Conservation (phyloP, 30 jellyfish, hydroid and myxozoan species). For the Pseudorhiza aurosa region DNA sequence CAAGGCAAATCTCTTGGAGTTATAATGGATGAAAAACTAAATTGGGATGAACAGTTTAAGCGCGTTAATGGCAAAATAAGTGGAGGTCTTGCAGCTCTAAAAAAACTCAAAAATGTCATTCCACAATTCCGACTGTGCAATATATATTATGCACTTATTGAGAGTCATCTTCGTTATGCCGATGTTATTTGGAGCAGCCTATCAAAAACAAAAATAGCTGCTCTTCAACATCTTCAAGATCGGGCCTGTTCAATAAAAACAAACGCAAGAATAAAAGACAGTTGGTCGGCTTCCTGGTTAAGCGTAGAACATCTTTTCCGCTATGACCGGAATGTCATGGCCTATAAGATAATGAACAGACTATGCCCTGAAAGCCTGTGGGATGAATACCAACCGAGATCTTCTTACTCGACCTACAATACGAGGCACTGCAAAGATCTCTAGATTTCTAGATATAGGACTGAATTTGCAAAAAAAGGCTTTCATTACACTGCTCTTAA, state of each 20-base stretch:
- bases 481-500: slow-evolving; percentile 16
- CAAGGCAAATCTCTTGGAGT: slow-evolving; percentile 22
- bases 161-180: no score
- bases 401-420: slow-evolving; percentile 23
- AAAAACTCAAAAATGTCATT: no score
- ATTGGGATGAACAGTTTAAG: no score
- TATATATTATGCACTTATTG: no score
- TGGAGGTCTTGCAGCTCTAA: no score
- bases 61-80: no score
- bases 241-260: slow-evolving; percentile 24
- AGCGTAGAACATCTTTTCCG: slow-evolving; percentile 31
- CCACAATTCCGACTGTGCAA: no score
- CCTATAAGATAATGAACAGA: slow-evolving; percentile 17
- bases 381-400: slow-evolving; percentile 25
- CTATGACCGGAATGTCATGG: slow-evolving; percentile 22
- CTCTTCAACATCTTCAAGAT: slow-evolving; percentile 36
- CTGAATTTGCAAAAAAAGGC: slow-evolving; percentile 30
- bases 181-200: no score
- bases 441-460: background rate
- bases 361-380: slow-evolving; percentile 15
- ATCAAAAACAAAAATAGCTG: slow-evolving; percentile 44
- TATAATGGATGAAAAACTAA: slow-evolving; percentile 24
- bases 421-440: slow-evolving; percentile 32
- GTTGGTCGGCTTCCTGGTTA: slow-evolving; percentile 40
- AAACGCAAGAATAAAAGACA: slow-evolving; percentile 27